Evolutionary conservation across 2,113 vertebrate genomes (phyloP), one percentile per base, ranked within the genome.

Genomic region (Psilopsiagon aymara): DNA sequence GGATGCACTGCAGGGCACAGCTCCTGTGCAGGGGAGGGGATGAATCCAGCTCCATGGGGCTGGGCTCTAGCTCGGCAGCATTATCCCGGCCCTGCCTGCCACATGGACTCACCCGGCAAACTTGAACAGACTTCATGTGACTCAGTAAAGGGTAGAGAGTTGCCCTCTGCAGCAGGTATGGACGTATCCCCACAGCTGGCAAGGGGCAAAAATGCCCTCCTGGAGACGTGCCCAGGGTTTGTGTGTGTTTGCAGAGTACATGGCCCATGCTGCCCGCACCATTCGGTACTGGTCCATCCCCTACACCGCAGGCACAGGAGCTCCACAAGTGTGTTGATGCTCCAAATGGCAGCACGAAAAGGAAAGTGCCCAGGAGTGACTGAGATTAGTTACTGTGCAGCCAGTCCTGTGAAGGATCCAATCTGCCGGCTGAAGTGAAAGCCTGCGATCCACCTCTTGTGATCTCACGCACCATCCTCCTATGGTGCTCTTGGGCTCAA

Each of bases 401-500:
- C 31, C 49, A 60, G 16, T 37, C 7, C 47, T 1, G 2, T 41
- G 82, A 53, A 51, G 47, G 31, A 53, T 60, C 46, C 24, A 19
- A 29, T 49, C 52, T 74, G 59, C 11, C 68, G 63, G 47, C 57
- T 24, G 28, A 29, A 47, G n/a, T 12, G 75, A 57, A 31, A 80
- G 55, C 35, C 43, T 2, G 0, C 1, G 0, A 31, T 51, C 60
- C 64, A 10, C 17, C 63, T 59, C 53, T 44, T 2, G 1, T 20
- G 59, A 11, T 10, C 59, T 53, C 86, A 24, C 3, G 5, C 20
- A 4, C 44, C 37, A 0, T 3, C 19, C 27, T 5, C 13, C 33
- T 13, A 1, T 1, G 41, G 39, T 0, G 0, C 3, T 63, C 51
- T 35, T 0, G 0, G 37, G 51, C 51, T 83, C 68, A 10, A 20